Evolutionary conservation across 1,140 invertebrate species (phyloP), one percentile per base, ranked within the genome.

Genomic region (Leptopilina clavipes): DNA sequence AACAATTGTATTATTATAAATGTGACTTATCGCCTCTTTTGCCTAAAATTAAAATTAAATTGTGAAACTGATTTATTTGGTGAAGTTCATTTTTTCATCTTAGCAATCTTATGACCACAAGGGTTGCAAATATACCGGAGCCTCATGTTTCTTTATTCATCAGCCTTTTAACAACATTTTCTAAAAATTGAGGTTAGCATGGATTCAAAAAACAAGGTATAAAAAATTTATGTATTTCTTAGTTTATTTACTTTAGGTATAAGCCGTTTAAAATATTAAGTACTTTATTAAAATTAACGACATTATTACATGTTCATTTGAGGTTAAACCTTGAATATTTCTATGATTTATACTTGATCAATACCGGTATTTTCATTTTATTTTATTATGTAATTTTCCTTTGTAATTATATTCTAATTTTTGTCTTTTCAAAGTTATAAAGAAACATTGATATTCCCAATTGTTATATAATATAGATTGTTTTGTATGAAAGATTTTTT

Each of bases 91-190:
- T 9, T 40, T 40, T 40, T 40, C 37, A 40, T 40, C 37, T 40
- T 40, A 40, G 7, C 37, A 40, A 40, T 40, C 37, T 40, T 40
- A 40, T 40, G 37, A 40, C 7, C 37, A 7, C 25, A 40, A 40
- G 8, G 37, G 37, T 1, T 40, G 37, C 5, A 40, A 54, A 54
- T 18, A 54, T 76, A 83, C 80, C 79, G 79, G 78, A 83, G 71
- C 77, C 79, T 78, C 79, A 79, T 80, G 82, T 78, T 81, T 79
- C 71, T 73, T 73, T 78, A 77, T 56, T 70, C 79, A 72, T 81
- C 78, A 73, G 45, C 43, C 81, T 79, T 85, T 85, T 85, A 83
- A 86, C 84, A 82, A 85, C 81, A 79, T 83, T 77, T 76, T 79
- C 72, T 79, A 45, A 71, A 74, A 72, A 79, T 79, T 79, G 81